Conservation (phyloP, 2,113 vertebrate genomes). For the Corythornis cristatus region DNA sequence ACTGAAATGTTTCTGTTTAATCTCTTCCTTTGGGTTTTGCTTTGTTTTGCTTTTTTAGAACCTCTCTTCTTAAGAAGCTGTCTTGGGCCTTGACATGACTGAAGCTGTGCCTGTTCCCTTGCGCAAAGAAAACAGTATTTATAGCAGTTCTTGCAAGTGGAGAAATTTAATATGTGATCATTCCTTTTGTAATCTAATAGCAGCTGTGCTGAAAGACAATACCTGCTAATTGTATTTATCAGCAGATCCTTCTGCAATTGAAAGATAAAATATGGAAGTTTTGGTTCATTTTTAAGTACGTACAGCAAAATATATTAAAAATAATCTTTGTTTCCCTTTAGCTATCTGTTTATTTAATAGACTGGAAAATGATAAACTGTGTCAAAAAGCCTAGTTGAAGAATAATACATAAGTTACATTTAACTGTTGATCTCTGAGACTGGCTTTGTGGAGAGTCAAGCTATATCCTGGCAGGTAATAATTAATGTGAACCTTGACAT, state of each 20-base stretch:
- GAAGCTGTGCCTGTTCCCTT: neutral
- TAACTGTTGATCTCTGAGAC: neutral
- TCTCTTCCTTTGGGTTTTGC: neutral
- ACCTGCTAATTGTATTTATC: constrained; percentile 36
- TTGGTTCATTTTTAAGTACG: neutral
- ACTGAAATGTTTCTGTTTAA: neutral
- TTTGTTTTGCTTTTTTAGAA: neutral
- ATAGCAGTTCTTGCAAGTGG: neutral
- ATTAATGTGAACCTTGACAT: neutral
- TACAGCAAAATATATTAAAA: neutral
- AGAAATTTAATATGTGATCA: neutral
- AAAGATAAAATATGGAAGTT: neutral
- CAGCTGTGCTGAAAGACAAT: constrained; percentile 11
- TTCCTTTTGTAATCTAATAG: constrained; percentile 1
- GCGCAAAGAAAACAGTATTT: neutral
- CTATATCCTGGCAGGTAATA: constrained; percentile 27
- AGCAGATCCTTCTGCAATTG: neutral
- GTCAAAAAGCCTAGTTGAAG: neutral
- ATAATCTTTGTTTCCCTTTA: neutral
- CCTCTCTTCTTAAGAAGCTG: neutral
- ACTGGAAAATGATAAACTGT: neutral
- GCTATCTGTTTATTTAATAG: constrained; percentile 24
- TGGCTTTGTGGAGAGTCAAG: constrained; percentile 9
- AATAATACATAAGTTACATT: constrained; percentile 15
- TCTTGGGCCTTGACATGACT: neutral